These are phyloP conservation scores for Cervus canadensis DNA, from an alignment of 2,113 vertebrate species.

Conservation along the genomic window DNA sequence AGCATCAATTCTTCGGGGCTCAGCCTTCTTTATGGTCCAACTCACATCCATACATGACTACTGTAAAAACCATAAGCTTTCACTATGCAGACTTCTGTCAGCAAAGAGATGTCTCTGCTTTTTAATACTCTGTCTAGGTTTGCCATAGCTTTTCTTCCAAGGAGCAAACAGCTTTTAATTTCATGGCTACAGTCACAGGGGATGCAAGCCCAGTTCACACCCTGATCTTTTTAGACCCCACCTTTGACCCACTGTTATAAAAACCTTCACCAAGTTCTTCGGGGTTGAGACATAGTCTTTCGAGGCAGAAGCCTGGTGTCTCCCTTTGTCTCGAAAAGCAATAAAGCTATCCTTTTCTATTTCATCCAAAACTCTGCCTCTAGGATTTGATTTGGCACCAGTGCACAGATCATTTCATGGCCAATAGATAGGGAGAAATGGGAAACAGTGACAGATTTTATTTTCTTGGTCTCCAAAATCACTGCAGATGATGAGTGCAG, in stretches of 20 bases:
- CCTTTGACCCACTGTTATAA: neutral
- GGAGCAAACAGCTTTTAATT: neutral
- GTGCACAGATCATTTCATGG: neutral
- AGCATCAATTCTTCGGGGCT: rapidly evolving
- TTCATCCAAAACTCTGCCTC: neutral
- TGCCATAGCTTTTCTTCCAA: neutral
- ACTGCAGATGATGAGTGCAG: neutral
- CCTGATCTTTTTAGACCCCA: neutral
- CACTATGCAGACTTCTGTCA: neutral
- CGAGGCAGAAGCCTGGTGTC: neutral
- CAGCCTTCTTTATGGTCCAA: neutral
- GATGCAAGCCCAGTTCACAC: neutral
- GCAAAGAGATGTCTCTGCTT: neutral
- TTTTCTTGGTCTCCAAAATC: neutral
- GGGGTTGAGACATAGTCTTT: neutral
- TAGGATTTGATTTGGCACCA: neutral
- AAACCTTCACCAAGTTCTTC: neutral
- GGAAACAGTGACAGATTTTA: neutral
- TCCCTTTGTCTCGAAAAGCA: neutral
- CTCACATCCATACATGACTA: neutral
- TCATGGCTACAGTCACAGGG: neutral
- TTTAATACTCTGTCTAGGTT: neutral
- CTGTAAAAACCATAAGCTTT: neutral
- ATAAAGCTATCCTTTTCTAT: neutral
- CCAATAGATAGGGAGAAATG: neutral